Conservation (phyloP, 2,797 vertebrate species). For the Tachyglossus aculeatus region DNA sequence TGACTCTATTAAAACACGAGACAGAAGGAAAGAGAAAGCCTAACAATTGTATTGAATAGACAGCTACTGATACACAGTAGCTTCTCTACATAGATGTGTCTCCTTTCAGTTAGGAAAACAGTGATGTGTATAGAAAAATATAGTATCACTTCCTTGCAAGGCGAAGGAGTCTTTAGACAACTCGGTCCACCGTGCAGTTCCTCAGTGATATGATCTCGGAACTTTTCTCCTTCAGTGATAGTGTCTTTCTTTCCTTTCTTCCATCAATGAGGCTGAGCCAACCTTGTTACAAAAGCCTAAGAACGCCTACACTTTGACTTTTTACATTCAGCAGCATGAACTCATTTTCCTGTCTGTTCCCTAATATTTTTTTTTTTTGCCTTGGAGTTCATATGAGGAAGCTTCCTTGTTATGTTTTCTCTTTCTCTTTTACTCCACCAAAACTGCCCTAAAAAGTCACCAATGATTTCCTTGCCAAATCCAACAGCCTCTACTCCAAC, state of each 20-base stretch:
- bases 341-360: not conserved
- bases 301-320: not conserved
- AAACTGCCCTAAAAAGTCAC: too few relatives aligned
- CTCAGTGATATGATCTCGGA: conserved; percentile 1
- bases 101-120: not conserved
- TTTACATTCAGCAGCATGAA: not conserved
- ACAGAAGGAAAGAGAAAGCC: too few relatives aligned
- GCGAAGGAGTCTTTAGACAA: not conserved
- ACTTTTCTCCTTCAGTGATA: not conserved
- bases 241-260: not conserved
- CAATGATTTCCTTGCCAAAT: too few relatives aligned
- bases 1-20: too few relatives aligned
- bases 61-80: too few relatives aligned
- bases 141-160: not conserved
- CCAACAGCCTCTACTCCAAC: too few relatives aligned
- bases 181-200: not conserved
- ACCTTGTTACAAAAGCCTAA: not conserved
- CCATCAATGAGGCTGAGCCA: not conserved
- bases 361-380: not conserved
- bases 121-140: not conserved
- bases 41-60: too few relatives aligned
- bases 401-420: not conserved
- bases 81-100: not conserved
- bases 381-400: not conserved
- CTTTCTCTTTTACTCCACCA: too few relatives aligned